Percentiles rank a stretch among this genome's conserved stretches.
phyloP scores from a whole-genome alignment of 2,113 vertebrate species.

The Tylochromis polylepis region DNA sequence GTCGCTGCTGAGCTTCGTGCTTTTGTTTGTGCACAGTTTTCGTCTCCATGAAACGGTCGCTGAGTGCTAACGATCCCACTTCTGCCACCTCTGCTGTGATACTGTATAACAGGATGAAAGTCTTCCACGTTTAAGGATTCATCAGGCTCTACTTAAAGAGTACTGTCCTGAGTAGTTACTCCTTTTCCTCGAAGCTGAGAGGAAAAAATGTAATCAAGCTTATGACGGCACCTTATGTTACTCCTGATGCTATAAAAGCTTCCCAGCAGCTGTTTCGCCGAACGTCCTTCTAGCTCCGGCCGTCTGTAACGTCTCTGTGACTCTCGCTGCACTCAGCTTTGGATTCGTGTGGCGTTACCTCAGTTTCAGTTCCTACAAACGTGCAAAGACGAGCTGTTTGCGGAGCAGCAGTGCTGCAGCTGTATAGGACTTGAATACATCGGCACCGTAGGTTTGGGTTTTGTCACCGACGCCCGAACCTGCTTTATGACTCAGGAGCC shows the following conservation, averaged over 20 bases:
- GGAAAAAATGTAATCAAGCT: neutral
- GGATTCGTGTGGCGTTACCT: too few species aligned
- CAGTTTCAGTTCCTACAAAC: neutral
- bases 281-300: neutral
- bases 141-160: fast-evolving
- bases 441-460: neutral
- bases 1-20: neutral
- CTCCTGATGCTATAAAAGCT: fast-evolving
- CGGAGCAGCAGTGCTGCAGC: fast-evolving
- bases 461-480: fast-evolving
- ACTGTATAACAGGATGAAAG: too few species aligned
- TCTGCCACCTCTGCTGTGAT: neutral
- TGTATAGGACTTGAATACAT: fast-evolving
- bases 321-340: neutral
- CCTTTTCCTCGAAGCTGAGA: fast-evolving
- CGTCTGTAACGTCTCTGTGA: neutral
- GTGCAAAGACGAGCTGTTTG: neutral
- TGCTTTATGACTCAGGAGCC: neutral
- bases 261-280: neutral
- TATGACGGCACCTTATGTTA: neutral
- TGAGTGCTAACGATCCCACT: fast-evolving
- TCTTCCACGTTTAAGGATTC: too few species aligned
- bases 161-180: neutral
- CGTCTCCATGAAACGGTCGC: fast-evolving
- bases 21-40: too few species aligned